Conservation (phyloP, 2,113 vertebrate genomes). For the Cryptomyrus ogoouensis region DNA sequence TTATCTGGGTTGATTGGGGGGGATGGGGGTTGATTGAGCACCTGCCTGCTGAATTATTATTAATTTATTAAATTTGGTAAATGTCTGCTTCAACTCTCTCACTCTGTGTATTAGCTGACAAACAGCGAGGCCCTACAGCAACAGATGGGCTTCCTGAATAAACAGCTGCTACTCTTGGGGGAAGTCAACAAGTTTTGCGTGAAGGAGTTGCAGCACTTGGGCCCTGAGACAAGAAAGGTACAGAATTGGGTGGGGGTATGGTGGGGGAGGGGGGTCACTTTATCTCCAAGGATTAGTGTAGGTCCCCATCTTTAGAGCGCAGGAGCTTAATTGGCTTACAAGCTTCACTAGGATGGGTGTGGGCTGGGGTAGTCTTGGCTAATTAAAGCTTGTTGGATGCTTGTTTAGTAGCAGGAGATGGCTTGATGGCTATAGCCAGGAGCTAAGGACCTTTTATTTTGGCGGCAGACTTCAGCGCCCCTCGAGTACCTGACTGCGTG, state of each 20-base stretch:
- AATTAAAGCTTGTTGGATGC: background rate
- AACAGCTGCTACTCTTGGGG: conserved; percentile 82
- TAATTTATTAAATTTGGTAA: background rate
- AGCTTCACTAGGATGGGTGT: background rate
- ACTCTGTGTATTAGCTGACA: conserved; percentile 63
- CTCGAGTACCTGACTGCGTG: background rate
- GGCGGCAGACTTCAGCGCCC: background rate
- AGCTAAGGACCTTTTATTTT: background rate
- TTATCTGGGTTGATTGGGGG: background rate
- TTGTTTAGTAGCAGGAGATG: background rate
- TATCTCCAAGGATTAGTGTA: background rate
- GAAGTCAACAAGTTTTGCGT: conserved; percentile 80
- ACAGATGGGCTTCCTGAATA: conserved; percentile 87
- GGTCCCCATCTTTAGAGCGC: background rate
- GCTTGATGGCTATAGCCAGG: background rate
- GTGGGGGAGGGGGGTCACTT: too few species aligned
- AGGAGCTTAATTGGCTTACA: background rate
- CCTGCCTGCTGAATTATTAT: background rate
- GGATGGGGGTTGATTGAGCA: background rate
- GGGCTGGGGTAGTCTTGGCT: background rate
- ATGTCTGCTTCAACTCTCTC: background rate
- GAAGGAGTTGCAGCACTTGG: conserved; percentile 66
- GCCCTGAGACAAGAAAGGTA: conserved; percentile 73
- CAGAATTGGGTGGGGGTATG: background rate
- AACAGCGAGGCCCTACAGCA: conserved; percentile 83